Conservation (phyloP, 2,888 invertebrate species). For the Saturnia pavonia region DNA sequence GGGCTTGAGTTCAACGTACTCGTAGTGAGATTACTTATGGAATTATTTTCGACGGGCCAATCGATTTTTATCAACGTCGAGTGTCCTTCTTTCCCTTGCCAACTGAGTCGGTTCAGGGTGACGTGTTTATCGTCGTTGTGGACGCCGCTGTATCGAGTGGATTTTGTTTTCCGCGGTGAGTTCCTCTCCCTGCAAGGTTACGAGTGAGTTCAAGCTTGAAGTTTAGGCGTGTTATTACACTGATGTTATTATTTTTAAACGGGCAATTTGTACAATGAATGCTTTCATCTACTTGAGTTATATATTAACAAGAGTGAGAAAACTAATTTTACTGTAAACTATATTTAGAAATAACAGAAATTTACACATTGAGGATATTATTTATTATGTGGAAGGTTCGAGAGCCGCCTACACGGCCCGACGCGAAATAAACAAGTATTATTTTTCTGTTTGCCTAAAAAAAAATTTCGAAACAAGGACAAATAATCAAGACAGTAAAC, state of each 20-base stretch:
- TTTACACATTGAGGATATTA: no score
- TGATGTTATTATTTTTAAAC: conserved; percentile 7
- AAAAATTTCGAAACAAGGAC: no score
- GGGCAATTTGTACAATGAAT: conserved; percentile 3
- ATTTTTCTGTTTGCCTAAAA: no score
- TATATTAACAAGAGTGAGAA: no score
- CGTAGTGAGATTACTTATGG: conserved; percentile 56
- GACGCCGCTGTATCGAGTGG: conserved; percentile 63
- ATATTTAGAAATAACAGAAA: no score
- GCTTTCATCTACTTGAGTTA: neutral
- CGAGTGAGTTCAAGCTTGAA: conserved; percentile 23
- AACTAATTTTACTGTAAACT: no score
- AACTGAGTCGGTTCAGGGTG: conserved; percentile 56
- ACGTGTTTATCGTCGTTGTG: conserved; percentile 51
- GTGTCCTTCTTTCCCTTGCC: conserved; percentile 76
- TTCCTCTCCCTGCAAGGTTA: conserved; percentile 69
- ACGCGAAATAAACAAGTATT: no score
- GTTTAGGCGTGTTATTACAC: conserved; percentile 24
- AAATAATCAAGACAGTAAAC: no score
- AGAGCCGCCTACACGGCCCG: no score
- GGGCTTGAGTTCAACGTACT: conserved; percentile 67
- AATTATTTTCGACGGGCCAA: conserved; percentile 66
- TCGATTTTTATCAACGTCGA: conserved; percentile 74
- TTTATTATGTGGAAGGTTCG: no score
- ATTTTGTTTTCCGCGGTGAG: conserved; percentile 70